phyloP scores from a whole-genome alignment of 2,113 vertebrate species.

The cat (Felis catus) region DNA sequence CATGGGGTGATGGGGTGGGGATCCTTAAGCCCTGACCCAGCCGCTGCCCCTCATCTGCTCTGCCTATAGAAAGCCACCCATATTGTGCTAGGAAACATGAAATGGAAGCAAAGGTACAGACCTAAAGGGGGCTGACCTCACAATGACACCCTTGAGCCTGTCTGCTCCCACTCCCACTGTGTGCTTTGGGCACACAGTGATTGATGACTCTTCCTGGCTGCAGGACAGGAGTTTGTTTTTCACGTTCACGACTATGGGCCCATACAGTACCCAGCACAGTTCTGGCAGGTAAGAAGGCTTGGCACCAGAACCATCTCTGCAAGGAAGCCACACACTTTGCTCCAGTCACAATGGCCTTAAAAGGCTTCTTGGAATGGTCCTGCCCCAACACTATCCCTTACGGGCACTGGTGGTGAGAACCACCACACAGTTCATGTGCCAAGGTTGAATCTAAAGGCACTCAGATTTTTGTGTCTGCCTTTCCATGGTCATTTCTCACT shows the following conservation, averaged over 20 bases:
- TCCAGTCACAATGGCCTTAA: not conserved
- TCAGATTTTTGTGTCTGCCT: constrained; percentile 15
- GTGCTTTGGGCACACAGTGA: not conserved
- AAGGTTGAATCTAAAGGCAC: not conserved
- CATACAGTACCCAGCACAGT: not conserved
- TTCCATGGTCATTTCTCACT: not conserved
- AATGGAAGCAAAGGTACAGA: not conserved
- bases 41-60: not conserved
- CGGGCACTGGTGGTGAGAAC: not conserved
- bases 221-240: not conserved
- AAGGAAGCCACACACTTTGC: not conserved
- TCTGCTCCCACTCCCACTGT: not conserved
- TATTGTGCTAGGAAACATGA: not conserved
- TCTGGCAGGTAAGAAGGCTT: not conserved
- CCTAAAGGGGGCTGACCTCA: not conserved
- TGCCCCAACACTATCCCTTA: not conserved
- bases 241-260: not conserved
- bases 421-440: not conserved
- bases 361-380: not conserved
- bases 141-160: not conserved
- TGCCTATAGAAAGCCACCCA: not conserved
- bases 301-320: not conserved
- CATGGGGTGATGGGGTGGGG: too few species aligned
- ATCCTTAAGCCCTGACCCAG: not conserved
- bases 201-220: not conserved